These are phyloP conservation scores for Lichenostomus cassidix DNA, from an alignment of 2,113 vertebrate genomes.

Conservation along the genomic window DNA sequence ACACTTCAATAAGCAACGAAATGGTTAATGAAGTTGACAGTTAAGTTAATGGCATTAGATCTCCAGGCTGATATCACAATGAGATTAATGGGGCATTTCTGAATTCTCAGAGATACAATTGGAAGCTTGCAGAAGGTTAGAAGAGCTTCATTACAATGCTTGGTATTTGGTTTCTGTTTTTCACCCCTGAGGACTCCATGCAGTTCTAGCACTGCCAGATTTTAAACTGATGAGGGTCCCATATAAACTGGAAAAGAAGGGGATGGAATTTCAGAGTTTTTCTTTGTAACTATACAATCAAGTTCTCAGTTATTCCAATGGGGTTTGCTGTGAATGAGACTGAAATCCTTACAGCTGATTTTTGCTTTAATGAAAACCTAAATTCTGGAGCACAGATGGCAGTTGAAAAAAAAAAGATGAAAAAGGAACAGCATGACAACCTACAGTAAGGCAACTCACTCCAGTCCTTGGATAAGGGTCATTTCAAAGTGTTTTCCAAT, in stretches of 20 bases:
- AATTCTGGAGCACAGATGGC: slow-evolving; percentile 57
- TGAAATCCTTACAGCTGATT: slow-evolving; percentile 12
- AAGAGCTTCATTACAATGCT: background rate
- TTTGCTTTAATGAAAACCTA: slow-evolving; percentile 45
- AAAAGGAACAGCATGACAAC: slow-evolving; percentile 55
- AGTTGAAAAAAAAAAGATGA: slow-evolving; percentile 42
- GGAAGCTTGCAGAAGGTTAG: background rate
- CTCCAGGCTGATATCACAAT: background rate
- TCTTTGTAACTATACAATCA: background rate
- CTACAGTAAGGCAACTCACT: slow-evolving; percentile 31
- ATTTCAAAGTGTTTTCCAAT: slow-evolving; percentile 26
- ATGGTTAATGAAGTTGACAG: background rate
- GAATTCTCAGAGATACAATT: background rate
- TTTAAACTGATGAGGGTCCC: background rate
- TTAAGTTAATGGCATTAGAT: background rate
- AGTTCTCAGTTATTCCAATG: background rate
- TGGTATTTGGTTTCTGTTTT: background rate
- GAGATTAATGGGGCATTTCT: background rate
- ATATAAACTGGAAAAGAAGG: background rate
- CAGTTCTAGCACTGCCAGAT: background rate
- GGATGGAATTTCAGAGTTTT: background rate
- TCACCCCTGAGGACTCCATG: background rate
- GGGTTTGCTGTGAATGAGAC: background rate
- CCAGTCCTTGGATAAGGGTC: background rate
- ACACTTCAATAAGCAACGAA: background rate